phyloP scores from a whole-genome alignment of 2,113 vertebrate species.

The Chamaea fasciata region DNA sequence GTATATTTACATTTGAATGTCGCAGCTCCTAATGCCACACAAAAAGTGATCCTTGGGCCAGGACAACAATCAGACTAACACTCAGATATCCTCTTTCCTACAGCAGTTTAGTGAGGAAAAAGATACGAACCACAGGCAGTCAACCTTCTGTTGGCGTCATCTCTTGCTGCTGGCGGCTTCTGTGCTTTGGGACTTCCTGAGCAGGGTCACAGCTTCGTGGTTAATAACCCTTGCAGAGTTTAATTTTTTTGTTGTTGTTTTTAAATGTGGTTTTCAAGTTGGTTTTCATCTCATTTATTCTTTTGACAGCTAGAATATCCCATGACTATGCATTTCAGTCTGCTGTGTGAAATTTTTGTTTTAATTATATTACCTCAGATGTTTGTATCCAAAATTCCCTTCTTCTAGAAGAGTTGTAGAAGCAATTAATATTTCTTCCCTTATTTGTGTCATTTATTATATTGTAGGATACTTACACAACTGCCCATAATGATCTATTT shows the following conservation, averaged over 20 bases:
- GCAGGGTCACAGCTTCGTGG: neutral
- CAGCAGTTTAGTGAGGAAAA: neutral
- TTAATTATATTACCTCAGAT: neutral
- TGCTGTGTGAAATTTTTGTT: neutral
- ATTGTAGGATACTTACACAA: neutral
- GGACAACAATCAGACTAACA: neutral
- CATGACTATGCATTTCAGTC: neutral
- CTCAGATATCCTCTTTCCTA: neutral
- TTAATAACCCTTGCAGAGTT: neutral
- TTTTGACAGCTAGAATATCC: neutral
- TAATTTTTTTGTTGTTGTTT: neutral
- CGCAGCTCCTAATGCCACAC: neutral
- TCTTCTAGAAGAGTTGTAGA: neutral
- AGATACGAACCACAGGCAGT: neutral
- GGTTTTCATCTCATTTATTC: neutral
- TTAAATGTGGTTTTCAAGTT: neutral
- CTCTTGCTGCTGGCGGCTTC: neutral
- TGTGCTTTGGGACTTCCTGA: constrained; percentile 8
- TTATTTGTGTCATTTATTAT: neutral
- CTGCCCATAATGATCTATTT: neutral
- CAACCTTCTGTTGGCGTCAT: accelerated
- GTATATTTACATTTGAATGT: neutral
- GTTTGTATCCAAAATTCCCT: neutral
- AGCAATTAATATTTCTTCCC: neutral
- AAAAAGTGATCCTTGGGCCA: neutral